Base-by-base conservation (phyloP, 2,797 vertebrate species). In the Ctenopoma kingsleyae region DNA sequence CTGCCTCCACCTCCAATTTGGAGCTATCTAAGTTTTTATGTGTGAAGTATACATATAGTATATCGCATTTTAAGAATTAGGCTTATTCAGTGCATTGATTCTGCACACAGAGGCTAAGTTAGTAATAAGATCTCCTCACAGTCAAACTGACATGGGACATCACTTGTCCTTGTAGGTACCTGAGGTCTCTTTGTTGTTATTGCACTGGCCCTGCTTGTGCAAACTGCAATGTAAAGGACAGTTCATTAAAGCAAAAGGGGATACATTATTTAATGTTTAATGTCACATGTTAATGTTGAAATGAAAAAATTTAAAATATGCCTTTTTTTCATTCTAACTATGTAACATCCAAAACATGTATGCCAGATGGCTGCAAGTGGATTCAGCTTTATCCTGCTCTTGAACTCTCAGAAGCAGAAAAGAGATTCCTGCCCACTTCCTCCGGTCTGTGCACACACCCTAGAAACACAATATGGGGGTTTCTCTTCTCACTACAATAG, bases 401-500 rank as follows among this genome's bases (percentile, higher is more conserved):
- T 89, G 79, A 83, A 76, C 78, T 76, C 36, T 64, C 23, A 60
- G 44, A 38, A 38, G 36, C 36, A 38, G 19, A 20, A 19, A 4
- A 66, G 44, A 61, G 46, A 47, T 56, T 76, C 71, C 68, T 61
- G 27, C 67, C 72, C 66, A 54, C 54, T 27, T 6, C 64, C 74
- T 61, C 40, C 75, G 63, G 67, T 71, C 67, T 11, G 22, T 60
- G 72, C 67, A 58, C 40, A 75, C 74, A 35, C 63, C 54, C 27
- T 59, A 56, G 88, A 89, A 89, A 92, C 83, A 84, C 85, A 85
- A 88, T 90, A 73, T 46, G 71, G 65, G 67, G 32, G 71, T 71
- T 63, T 74, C 65, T 78, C 54, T 65, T 72, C 17, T 10, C 9
- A 2, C 46, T 47, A 86, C 76, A 90, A 89, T 76, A 53, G 80